Base-by-base conservation (phyloP, 2,888 invertebrate genomes). In the Tolmerus cingulatus region DNA sequence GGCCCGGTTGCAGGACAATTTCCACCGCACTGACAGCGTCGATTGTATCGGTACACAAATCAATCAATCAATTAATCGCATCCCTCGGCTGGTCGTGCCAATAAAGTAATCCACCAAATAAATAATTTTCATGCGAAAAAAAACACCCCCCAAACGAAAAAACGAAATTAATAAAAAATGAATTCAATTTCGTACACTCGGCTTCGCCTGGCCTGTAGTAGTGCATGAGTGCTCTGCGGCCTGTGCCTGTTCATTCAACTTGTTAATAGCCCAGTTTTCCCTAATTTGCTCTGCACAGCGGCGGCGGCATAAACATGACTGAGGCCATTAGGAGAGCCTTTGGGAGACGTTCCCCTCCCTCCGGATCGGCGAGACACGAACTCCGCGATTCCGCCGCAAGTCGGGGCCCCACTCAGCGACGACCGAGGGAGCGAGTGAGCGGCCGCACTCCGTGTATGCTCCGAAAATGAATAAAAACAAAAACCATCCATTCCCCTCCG, bases 241-340 rank as follows among this genome's bases (percentile, higher is more conserved):
- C 82, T 85, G 74, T 85, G 85, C 85, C 82, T 85, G 74, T 85
- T 74, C 85, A 85, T 85, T 85, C 85, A 85, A 85, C 85, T 85
- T 51, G 85, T 85, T 85, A 85, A 85, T 85, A 85, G 85, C 74
- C 74, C 85, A 74, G 74, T 85, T 85, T 82, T 85, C 85, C 85
- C 85, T 85, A 85, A 85, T 85, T 85, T 85, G 85, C 76, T 76
- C 76, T 76, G 37, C 37, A 40, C 78, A 78, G 78, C 78, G 40
- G 27, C 23, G 57, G 85, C 74, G 74, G 74, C 74, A 85, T 85
- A 74, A 84, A 84, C 82, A 84, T 84, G 82, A 84, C 82, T 84
- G 82, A 84, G 66, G 66, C 82, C 82, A 84, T 84, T 84, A 84
- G 82, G 82, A 84, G 82, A 84, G 82, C 14, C 37, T 40, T 34